Evolutionary conservation across 2,113 vertebrate species (phyloP).

Genomic region (Scatophagus argus): DNA sequence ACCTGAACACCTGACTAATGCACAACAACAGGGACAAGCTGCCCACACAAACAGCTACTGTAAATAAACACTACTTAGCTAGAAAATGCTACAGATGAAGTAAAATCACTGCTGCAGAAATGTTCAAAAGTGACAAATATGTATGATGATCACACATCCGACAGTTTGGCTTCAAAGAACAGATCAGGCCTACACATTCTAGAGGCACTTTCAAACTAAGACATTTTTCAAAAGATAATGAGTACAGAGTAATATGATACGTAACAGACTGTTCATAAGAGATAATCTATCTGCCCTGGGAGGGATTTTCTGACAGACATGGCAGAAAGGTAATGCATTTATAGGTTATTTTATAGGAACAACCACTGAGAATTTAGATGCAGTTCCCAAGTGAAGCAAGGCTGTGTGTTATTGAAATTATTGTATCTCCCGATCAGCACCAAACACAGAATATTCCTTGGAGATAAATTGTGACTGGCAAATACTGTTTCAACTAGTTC

Average conservation of each 20-base stretch:
- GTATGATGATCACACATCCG: constrained; percentile 18
- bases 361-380: constrained; percentile 19
- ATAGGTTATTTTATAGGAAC: constrained; percentile 35
- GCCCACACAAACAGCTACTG: constrained; percentile 24
- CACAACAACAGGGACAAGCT: constrained; percentile 24
- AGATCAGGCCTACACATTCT: background rate
- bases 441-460: constrained; percentile 33
- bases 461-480: constrained; percentile 36
- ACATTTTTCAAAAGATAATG: background rate
- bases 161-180: background rate
- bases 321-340: constrained; percentile 30
- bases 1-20: constrained; percentile 39
- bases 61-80: constrained; percentile 25
- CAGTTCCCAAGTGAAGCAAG: constrained; percentile 6
- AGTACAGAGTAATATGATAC: constrained; percentile 4
- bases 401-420: constrained; percentile 28
- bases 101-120: constrained; percentile 11
- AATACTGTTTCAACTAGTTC: constrained; percentile 37
- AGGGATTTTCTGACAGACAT: constrained; percentile 16
- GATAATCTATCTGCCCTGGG: constrained; percentile 32
- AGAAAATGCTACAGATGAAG: constrained; percentile 28
- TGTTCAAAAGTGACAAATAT: background rate
- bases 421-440: constrained; percentile 25
- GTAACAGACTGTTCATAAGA: constrained; percentile 40
- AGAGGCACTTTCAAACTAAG: background rate